A percentile compares a stretch with the other conserved stretches of the same genome.
These are phyloP conservation scores for Sylvia atricapilla DNA, from an alignment of 2,113 vertebrate genomes.

Conservation along the genomic window DNA sequence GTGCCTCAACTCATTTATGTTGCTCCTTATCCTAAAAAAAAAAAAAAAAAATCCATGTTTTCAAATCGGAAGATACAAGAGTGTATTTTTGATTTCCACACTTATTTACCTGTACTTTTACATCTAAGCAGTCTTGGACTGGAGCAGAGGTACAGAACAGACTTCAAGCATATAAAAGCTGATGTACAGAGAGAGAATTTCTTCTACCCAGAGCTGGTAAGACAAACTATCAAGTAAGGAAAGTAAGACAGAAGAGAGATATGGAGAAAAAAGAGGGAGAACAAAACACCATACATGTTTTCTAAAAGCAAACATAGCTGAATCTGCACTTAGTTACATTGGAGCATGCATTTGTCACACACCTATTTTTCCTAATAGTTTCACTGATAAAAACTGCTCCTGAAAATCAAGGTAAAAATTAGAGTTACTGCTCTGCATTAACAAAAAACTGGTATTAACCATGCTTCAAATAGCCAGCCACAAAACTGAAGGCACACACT, in stretches of 20 bases:
- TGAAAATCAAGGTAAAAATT: background rate
- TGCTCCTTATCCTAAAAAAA: background rate
- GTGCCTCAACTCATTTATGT: background rate
- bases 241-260: background rate
- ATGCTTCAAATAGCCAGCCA: background rate
- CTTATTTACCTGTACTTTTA: background rate
- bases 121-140: background rate
- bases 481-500: background rate
- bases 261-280: background rate
- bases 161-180: background rate
- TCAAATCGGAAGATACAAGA: background rate
- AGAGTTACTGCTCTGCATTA: background rate
- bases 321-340: background rate
- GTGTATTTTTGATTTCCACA: background rate
- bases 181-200: background rate
- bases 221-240: background rate
- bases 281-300: background rate
- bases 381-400: background rate
- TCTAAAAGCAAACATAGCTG: background rate
- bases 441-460: background rate
- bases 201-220: background rate
- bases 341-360: background rate
- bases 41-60: background rate
- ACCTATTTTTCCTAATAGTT: background rate
- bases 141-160: background rate